Conservation (phyloP, 2,113 vertebrate species). For the Hemiscyllium ocellatum region DNA sequence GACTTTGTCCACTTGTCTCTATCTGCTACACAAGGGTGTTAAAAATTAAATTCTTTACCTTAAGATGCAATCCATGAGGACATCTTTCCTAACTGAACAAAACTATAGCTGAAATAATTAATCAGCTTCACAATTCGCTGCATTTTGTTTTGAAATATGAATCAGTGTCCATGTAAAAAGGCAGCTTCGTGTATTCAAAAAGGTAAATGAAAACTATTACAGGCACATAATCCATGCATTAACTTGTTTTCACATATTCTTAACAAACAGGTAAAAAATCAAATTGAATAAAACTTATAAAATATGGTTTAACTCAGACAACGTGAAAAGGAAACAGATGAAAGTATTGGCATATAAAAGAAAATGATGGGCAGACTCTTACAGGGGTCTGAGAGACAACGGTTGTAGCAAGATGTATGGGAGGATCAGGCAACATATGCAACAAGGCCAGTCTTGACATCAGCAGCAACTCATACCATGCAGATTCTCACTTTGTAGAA, state of each 20-base stretch:
- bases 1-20: too few relatives aligned
- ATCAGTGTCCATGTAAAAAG: not conserved
- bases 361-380: not conserved
- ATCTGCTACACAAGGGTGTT: too few relatives aligned
- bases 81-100: not conserved
- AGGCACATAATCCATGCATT: not conserved
- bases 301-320: not conserved
- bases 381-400: too few relatives aligned
- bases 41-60: too few relatives aligned
- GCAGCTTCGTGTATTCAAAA: not conserved
- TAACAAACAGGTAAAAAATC: not conserved
- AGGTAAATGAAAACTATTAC: not conserved
- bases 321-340: not conserved
- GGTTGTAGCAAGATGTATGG: too few relatives aligned
- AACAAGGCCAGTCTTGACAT: too few relatives aligned
- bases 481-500: too few relatives aligned
- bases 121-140: not conserved
- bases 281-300: not conserved
- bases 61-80: too few relatives aligned
- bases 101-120: not conserved
- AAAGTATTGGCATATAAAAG: not conserved
- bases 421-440: too few relatives aligned
- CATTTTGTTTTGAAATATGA: not conserved
- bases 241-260: not conserved
- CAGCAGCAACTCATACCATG: too few relatives aligned